Evolutionary conservation across 2,888 invertebrate species (phyloP).

Genomic region (Alviniconcha strummeri): DNA sequence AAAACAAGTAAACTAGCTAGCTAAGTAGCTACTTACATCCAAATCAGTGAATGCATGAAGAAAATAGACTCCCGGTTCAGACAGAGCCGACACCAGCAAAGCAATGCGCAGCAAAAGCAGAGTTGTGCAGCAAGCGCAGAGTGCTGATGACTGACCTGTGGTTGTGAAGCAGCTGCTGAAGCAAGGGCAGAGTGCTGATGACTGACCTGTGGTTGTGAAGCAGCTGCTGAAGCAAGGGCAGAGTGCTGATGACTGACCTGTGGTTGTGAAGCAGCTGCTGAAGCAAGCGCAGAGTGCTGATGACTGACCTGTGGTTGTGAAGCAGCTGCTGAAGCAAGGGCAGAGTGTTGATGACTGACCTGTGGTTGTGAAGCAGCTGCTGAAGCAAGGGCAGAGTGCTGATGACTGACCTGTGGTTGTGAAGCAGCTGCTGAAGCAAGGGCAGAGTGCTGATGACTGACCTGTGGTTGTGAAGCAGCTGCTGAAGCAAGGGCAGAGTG

Average conservation of each 20-base stretch:
- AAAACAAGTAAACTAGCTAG: too few relatives aligned
- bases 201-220: constrained; percentile 20
- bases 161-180: constrained; percentile 34
- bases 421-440: constrained; percentile 33
- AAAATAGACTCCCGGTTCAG: too few relatives aligned
- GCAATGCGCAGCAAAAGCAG: not conserved
- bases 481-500: constrained; percentile 22
- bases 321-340: constrained; percentile 34
- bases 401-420: constrained; percentile 1
- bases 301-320: constrained; percentile 9
- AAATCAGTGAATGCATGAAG: too few relatives aligned
- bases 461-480: constrained; percentile 32
- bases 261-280: constrained; percentile 35
- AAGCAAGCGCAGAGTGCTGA: constrained; percentile 3
- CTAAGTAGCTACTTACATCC: too few relatives aligned
- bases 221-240: constrained; percentile 32
- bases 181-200: not conserved
- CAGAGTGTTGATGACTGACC: too few relatives aligned
- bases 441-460: not conserved
- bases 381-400: constrained; percentile 19
- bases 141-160: not conserved
- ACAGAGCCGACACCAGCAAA: not conserved
- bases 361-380: constrained; percentile 33
- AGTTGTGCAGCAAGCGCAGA: too few relatives aligned
- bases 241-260: too few relatives aligned